These are phyloP conservation scores for Kryptopterus vitreolus DNA, from an alignment of 2,797 vertebrate species.

Conservation along the genomic window DNA sequence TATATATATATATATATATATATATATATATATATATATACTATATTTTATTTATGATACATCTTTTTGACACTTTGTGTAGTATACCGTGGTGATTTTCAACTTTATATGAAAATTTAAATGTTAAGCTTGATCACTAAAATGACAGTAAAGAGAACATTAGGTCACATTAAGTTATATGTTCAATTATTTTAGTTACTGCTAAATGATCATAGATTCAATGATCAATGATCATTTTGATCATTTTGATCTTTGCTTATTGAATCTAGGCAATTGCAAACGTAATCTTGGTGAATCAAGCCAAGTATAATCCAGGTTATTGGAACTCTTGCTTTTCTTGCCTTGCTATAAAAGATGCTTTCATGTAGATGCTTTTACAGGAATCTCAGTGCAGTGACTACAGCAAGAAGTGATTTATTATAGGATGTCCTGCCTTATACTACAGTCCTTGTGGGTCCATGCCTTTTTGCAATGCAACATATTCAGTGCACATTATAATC, in stretches of 20 bases:
- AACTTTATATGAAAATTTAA: neutral
- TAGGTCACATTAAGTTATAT: no score
- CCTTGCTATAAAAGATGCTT: constrained; percentile 50
- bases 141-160: no score
- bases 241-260: no score
- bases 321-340: constrained; percentile 58
- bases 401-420: constrained; percentile 50
- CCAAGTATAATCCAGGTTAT: constrained; percentile 59
- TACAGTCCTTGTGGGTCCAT: constrained; percentile 45
- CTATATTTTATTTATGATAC: no score
- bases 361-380: constrained; percentile 51
- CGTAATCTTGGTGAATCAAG: neutral
- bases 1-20: neutral
- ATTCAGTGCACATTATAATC: constrained; percentile 10
- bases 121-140: neutral
- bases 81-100: neutral
- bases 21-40: no score
- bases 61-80: neutral
- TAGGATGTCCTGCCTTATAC: constrained; percentile 54
- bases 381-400: constrained; percentile 49
- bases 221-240: no score
- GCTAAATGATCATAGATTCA: neutral
- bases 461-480: constrained; percentile 48
- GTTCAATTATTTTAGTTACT: neutral
- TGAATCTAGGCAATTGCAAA: constrained; percentile 10